phyloP scores from a whole-genome alignment of 2,888 invertebrate genomes.

The Petrolisthes cinctipes region DNA sequence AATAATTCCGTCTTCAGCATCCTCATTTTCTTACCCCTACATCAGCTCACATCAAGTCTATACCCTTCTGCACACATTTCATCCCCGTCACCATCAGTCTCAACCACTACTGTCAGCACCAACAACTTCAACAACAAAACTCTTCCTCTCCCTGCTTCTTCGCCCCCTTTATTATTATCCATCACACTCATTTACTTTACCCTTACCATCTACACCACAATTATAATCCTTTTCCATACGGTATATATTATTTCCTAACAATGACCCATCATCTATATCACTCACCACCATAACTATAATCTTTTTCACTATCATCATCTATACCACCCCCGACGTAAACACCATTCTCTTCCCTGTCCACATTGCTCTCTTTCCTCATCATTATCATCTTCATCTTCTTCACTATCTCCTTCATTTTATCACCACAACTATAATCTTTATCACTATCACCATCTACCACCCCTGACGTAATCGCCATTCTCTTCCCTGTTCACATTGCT shows the following conservation, averaged over 20 bases:
- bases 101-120: background rate
- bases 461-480: background rate
- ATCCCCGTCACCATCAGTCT: background rate
- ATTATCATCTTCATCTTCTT: background rate
- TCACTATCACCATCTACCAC: background rate
- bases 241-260: too few relatives aligned
- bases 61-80: background rate
- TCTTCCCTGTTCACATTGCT: background rate
- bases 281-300: background rate
- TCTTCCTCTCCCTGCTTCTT: background rate
- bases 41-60: background rate
- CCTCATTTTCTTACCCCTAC: background rate
- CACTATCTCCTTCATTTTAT: background rate
- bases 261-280: too few relatives aligned
- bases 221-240: background rate
- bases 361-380: background rate
- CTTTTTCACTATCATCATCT: background rate
- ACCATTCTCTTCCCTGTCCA: background rate
- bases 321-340: background rate
- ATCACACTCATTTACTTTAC: background rate
- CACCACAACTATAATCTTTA: constrained; percentile 2
- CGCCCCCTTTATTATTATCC: background rate
- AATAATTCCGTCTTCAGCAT: background rate
- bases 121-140: too few relatives aligned
- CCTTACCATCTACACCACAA: background rate